Percentiles rank a stretch among this genome's conserved stretches.
Conservation (phyloP, 2,797 vertebrate species). For the Rhabdophis nuchalis region DNA sequence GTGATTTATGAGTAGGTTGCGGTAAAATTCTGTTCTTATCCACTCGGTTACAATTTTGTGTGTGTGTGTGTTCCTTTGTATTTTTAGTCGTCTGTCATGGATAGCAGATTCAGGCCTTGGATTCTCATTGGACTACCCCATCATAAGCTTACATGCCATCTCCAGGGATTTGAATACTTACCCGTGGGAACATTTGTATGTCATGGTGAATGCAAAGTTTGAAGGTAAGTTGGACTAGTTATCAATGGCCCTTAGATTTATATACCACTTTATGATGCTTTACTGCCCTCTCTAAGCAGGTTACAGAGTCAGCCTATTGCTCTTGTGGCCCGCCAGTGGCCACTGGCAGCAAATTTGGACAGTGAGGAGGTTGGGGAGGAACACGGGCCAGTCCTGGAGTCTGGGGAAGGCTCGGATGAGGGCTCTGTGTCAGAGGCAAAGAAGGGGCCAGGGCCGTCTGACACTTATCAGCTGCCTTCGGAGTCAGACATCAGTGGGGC, state of each 20-base stretch:
- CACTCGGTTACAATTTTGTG: conserved; percentile 21
- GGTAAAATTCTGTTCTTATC: neutral
- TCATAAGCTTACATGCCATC: conserved; percentile 90
- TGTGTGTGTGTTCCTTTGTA: neutral
- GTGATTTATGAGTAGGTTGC: neutral
- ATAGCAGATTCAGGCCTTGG: conserved; percentile 87
- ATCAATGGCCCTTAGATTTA: neutral
- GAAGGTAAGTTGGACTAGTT: conserved; percentile 67
- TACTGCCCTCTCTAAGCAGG: neutral
- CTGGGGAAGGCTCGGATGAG: no score
- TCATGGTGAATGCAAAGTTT: conserved; percentile 92
- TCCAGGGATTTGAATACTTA: conserved; percentile 85
- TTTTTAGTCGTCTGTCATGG: conserved; percentile 84
- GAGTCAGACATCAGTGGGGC: no score
- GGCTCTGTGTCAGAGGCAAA: no score
- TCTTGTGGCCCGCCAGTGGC: no score
- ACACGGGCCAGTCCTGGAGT: no score
- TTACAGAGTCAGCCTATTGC: neutral
- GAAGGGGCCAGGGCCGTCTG: no score
- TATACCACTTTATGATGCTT: neutral
- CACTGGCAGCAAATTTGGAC: no score
- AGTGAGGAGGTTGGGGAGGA: no score
- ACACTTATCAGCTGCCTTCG: no score
- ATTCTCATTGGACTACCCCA: conserved; percentile 90
- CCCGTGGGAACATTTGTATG: conserved; percentile 90